Percentiles rank a stretch among this genome's conserved stretches.
phyloP scores from a whole-genome alignment of 2,797 vertebrate species.

The Microctenopoma steveboyesi region DNA sequence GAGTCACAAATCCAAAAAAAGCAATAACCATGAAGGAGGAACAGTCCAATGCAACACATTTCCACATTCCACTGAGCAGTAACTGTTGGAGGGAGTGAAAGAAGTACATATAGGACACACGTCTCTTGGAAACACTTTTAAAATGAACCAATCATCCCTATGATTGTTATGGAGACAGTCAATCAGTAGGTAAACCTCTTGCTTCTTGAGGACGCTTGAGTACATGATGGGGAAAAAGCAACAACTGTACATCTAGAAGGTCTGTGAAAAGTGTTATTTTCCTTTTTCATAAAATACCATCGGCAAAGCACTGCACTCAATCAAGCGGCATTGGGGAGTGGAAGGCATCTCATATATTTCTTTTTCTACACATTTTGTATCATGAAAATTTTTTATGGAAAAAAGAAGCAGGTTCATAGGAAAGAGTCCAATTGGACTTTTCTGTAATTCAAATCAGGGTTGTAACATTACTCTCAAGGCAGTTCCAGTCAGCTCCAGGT shows the following conservation, averaged over 20 bases:
- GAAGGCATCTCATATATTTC: conserved; percentile 52
- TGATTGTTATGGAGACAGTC: conserved; percentile 76
- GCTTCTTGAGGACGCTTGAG: conserved; percentile 63
- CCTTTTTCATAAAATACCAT: conserved; percentile 16
- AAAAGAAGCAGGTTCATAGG: conserved; percentile 17
- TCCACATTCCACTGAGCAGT: conserved; percentile 68
- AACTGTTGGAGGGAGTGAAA: conserved; percentile 55
- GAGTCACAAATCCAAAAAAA: conserved; percentile 74
- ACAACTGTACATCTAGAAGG: conserved; percentile 34
- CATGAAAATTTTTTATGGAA: conserved; percentile 19
- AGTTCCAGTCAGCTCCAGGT: conserved; percentile 19
- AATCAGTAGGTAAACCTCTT: conserved; percentile 68
- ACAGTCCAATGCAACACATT: conserved; percentile 73
- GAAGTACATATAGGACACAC: conserved; percentile 44
- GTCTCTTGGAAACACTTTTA: conserved; percentile 66
- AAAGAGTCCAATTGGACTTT: conserved; percentile 36
- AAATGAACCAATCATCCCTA: conserved; percentile 74
- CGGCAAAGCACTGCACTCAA: conserved; percentile 23
- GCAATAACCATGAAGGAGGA: conserved; percentile 78
- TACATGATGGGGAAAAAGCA: conserved; percentile 59
- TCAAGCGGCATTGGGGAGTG: conserved; percentile 19
- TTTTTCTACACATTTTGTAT: conserved; percentile 31
- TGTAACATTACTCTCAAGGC: conserved; percentile 56
- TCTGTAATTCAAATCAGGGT: conserved; percentile 54
- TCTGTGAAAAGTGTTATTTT: conserved; percentile 5